Percentiles rank a stretch among this genome's conserved stretches.
Conservation (phyloP, 1,140 invertebrate species). For the Bacillus rossius region DNA sequence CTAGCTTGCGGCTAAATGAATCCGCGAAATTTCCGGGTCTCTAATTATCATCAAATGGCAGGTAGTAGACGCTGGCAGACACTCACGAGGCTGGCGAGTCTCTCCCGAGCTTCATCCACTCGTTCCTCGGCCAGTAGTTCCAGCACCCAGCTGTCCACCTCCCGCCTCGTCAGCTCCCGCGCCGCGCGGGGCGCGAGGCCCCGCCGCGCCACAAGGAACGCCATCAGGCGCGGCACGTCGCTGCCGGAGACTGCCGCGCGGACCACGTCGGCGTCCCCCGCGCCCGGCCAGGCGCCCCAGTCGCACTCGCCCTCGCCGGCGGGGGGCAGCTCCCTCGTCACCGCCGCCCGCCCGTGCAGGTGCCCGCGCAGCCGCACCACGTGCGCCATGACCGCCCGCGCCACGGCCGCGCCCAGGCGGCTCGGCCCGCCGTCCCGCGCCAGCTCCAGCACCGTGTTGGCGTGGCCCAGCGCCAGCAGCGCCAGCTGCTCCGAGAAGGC, state of each 20-base stretch:
- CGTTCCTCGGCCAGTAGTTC: neutral
- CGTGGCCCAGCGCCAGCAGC: neutral
- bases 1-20: no score
- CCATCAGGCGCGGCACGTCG: neutral
- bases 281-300: conserved; percentile 1
- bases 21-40: no score
- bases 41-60: no score
- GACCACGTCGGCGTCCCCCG: conserved; percentile 1
- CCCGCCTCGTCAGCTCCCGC: neutral
- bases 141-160: conserved; percentile 1
- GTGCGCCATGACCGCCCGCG: neutral
- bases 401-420: neutral
- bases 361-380: conserved; percentile 3
- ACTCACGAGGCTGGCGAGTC: conserved; percentile 6
- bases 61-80: no score
- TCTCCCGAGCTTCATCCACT: neutral
- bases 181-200: neutral
- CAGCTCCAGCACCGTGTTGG: conserved; percentile 5
- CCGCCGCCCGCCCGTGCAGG: neutral
- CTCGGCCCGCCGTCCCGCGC: neutral
- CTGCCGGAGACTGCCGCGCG: neutral
- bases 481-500: conserved; percentile 6
- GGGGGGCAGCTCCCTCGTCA: neutral
- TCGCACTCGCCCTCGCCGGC: neutral
- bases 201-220: neutral